These are phyloP conservation scores for Tetanocera ferruginea DNA, from an alignment of 2,888 invertebrate species.

Conservation along the genomic window DNA sequence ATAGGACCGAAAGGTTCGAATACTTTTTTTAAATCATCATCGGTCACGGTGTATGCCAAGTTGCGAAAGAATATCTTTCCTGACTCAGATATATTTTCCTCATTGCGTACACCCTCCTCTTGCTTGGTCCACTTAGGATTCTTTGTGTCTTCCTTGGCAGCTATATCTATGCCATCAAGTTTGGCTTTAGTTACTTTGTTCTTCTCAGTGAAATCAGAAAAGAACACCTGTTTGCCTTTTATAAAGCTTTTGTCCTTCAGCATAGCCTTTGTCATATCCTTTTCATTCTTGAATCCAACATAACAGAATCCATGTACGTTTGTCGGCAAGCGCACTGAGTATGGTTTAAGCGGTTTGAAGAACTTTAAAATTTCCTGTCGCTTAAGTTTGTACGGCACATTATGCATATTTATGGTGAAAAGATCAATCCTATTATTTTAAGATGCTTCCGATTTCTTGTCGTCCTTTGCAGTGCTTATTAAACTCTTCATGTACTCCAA, in stretches of 20 bases:
- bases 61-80: conserved; percentile 94
- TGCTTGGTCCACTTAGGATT: conserved; percentile 75
- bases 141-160: conserved; percentile 11
- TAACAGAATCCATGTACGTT: conserved; percentile 87
- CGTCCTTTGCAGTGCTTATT: conserved; percentile 66
- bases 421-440: conserved; percentile 69
- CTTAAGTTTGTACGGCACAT: conserved; percentile 83
- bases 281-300: conserved; percentile 89
- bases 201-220: conserved; percentile 72
- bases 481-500: conserved; percentile 83
- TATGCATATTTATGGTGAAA: conserved; percentile 81
- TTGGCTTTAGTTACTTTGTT: conserved; percentile 66
- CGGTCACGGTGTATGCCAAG: conserved; percentile 86
- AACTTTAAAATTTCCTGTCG: conserved; percentile 89
- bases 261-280: conserved; percentile 83
- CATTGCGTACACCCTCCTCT: conserved; percentile 76
- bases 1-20: conserved; percentile 91
- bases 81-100: conserved; percentile 88
- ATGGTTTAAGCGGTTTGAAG: conserved; percentile 84
- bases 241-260: conserved; percentile 88
- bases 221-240: conserved; percentile 76
- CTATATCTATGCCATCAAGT: conserved; percentile 35
- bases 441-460: conserved; percentile 65
- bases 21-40: conserved; percentile 84
- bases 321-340: conserved; percentile 84